Conservation (phyloP, 2,113 vertebrate genomes). For the Callipepla squamata region DNA sequence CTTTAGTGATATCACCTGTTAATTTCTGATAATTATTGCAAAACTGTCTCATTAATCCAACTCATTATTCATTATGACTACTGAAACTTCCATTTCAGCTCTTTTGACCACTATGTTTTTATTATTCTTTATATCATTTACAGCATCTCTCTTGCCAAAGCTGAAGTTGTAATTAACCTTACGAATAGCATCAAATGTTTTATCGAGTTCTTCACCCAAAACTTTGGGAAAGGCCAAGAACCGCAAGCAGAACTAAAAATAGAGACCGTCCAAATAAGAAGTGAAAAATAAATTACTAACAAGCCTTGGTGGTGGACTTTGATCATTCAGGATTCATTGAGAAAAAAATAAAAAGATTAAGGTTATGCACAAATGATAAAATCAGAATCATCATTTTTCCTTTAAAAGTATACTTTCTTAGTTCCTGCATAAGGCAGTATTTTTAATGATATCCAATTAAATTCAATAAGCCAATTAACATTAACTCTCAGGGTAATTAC, state of each 20-base stretch:
- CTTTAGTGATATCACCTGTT: conserved; percentile 35
- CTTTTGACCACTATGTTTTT: conserved; percentile 54
- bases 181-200: conserved; percentile 15
- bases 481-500: conserved; percentile 57
- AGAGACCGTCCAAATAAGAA: background rate
- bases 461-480: conserved; percentile 66
- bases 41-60: conserved; percentile 53
- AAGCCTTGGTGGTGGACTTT: background rate
- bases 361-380: background rate
- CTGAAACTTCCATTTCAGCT: conserved; percentile 51
- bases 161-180: conserved; percentile 50
- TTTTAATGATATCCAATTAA: conserved; percentile 61
- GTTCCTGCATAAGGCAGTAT: background rate
- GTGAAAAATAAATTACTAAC: background rate
- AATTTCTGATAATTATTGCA: conserved; percentile 46
- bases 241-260: conserved; percentile 1
- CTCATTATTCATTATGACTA: conserved; percentile 31
- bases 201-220: conserved; percentile 29
- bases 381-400: background rate
- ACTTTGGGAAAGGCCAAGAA: conserved; percentile 16
- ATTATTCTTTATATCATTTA: conserved; percentile 64
- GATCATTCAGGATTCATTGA: background rate
- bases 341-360: background rate
- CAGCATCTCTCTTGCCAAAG: conserved; percentile 12
- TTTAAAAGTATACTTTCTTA: background rate